phyloP scores from a whole-genome alignment of 2,888 invertebrate genomes.

The Lumbricus terrestris region DNA sequence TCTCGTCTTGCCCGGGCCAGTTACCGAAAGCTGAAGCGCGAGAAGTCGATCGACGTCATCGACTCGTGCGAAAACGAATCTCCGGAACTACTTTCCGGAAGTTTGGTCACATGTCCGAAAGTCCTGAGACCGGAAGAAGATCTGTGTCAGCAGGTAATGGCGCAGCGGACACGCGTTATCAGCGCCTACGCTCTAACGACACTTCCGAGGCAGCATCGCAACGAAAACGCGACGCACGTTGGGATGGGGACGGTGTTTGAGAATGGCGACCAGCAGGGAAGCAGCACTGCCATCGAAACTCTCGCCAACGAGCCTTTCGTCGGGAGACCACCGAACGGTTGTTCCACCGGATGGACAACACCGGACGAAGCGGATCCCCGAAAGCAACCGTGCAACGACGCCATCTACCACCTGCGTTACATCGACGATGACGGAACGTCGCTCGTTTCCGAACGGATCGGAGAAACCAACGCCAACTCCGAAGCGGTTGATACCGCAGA shows the following conservation, averaged over 20 bases:
- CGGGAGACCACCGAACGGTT: background rate
- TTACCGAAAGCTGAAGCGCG: slow-evolving; percentile 5
- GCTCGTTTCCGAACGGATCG: background rate
- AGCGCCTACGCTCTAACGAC: background rate
- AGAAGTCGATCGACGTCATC: background rate
- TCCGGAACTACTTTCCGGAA: background rate
- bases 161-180: background rate
- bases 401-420: background rate
- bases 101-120: background rate
- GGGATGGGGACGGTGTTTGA: background rate
- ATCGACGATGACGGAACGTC: background rate
- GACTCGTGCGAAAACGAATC: background rate
- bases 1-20: slow-evolving; percentile 18
- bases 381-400: background rate
- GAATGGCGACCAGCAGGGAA: background rate
- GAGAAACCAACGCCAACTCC: background rate
- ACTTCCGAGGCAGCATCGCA: background rate
- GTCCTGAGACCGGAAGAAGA: background rate
- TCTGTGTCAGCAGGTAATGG: background rate
- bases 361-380: background rate
- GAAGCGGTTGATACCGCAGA: background rate
- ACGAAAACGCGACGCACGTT: background rate
- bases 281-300: background rate
- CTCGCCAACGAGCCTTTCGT: background rate
- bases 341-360: background rate